Evolutionary conservation across 2,113 vertebrate genomes (phyloP).

Genomic region (Takifugu bimaculatus): DNA sequence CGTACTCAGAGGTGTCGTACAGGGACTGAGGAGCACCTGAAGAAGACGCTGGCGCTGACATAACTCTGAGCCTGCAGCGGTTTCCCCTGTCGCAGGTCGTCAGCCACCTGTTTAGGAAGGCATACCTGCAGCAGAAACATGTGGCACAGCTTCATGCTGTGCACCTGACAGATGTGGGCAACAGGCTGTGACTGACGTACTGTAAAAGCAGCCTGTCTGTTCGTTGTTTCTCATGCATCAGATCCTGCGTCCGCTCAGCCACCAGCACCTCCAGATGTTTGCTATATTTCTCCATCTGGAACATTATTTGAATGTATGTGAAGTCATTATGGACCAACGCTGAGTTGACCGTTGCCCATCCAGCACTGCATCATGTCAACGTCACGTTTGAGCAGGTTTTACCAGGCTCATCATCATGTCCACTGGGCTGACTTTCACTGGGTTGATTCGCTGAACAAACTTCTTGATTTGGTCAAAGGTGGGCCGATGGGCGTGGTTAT

Average conservation of each 20-base stretch:
- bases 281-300: slow-evolving; percentile 88
- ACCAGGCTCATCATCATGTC: slow-evolving; percentile 89
- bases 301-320: neutral
- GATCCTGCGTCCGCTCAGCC: slow-evolving; percentile 82
- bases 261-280: slow-evolving; percentile 86
- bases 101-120: slow-evolving; percentile 80
- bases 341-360: neutral
- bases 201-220: slow-evolving; percentile 79
- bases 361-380: too few species aligned
- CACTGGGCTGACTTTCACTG: slow-evolving; percentile 83
- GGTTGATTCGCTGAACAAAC: slow-evolving; percentile 81
- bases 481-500: slow-evolving; percentile 77
- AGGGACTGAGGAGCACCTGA: slow-evolving; percentile 70
- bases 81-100: slow-evolving; percentile 82
- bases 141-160: neutral
- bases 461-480: slow-evolving; percentile 84
- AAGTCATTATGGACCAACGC: neutral
- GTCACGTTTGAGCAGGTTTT: neutral
- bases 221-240: slow-evolving; percentile 86
- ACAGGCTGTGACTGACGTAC: slow-evolving; percentile 62
- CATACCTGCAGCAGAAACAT: slow-evolving; percentile 71
- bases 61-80: slow-evolving; percentile 79
- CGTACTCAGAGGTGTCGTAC: too few species aligned
- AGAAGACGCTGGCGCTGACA: slow-evolving; percentile 81
- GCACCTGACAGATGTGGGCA: too few species aligned